Percentiles rank a stretch among this genome's conserved stretches.
Evolutionary conservation across 2,113 vertebrate genomes (phyloP).

Genomic region (Anser cygnoides): DNA sequence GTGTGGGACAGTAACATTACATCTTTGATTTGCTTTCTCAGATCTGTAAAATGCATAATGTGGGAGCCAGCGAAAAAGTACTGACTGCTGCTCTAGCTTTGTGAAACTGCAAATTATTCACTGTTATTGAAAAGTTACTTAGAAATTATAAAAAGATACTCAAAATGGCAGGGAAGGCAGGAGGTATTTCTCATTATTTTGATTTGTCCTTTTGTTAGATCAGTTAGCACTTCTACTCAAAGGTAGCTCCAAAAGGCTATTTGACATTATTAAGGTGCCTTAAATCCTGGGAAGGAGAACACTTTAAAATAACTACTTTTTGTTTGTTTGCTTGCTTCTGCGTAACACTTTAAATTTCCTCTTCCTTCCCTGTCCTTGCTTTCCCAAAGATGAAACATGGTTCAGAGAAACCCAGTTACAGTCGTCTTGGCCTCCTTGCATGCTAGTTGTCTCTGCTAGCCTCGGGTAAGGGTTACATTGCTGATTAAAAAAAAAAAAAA

Average conservation of each 20-base stretch:
- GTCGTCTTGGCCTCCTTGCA: fast-evolving
- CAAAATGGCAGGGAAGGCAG: not conserved
- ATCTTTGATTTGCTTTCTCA: not conserved
- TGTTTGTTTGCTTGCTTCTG: not conserved
- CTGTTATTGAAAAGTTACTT: not conserved
- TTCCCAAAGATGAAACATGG: not conserved
- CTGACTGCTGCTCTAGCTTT: not conserved
- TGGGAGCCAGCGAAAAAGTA: not conserved
- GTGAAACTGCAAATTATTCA: not conserved
- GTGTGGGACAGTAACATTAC: not conserved
- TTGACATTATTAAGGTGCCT: not conserved
- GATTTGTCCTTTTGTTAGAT: not conserved
- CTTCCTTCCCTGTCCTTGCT: not conserved
- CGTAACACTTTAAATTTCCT: no score
- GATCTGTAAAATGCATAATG: not conserved
- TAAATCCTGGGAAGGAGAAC: not conserved
- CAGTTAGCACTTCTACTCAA: no score
- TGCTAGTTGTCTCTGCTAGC: not conserved
- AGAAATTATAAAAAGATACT: not conserved
- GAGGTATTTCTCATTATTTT: not conserved
- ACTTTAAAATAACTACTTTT: not conserved
- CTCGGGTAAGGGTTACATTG: no score
- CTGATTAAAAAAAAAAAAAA: not conserved
- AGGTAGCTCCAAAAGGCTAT: not conserved
- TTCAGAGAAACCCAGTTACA: not conserved